phyloP scores from a whole-genome alignment of 2,888 invertebrate genomes.

The Malacosoma neustria region DNA sequence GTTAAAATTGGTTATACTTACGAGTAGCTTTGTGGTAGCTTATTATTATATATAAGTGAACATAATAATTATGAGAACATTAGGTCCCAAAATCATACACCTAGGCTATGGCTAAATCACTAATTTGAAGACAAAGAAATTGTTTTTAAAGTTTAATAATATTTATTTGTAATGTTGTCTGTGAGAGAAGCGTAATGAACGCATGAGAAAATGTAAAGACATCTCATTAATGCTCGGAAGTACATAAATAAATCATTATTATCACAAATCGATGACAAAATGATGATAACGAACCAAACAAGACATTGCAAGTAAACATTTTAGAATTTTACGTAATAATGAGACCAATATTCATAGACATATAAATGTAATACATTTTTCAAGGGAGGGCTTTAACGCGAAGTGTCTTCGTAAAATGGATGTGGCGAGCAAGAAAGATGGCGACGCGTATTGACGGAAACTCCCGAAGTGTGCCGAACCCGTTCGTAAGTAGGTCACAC shows the following conservation, averaged over 20 bases:
- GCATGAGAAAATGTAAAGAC: too few species aligned
- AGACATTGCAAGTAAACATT: slow-evolving; percentile 23
- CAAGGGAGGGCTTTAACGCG: slow-evolving; percentile 4
- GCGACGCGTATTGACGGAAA: slow-evolving; percentile 48
- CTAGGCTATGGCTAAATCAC: too few species aligned
- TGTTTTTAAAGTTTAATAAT: too few species aligned
- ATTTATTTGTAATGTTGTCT: too few species aligned
- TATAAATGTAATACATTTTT: slow-evolving; percentile 1
- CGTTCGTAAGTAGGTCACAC: slow-evolving; percentile 70
- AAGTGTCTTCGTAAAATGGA: slow-evolving; percentile 40
- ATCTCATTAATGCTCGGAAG: neutral
- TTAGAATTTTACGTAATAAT: slow-evolving; percentile 36
- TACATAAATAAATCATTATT: slow-evolving; percentile 21
- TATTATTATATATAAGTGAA: too few species aligned
- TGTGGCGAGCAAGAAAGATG: slow-evolving; percentile 47
- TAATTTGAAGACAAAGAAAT: too few species aligned
- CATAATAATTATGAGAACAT: too few species aligned
- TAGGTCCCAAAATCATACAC: too few species aligned
- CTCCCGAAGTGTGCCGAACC: slow-evolving; percentile 51
- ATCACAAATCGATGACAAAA: slow-evolving; percentile 27
- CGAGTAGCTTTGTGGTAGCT: too few species aligned
- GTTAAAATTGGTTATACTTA: too few species aligned
- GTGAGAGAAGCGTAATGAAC: too few species aligned
- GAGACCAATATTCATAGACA: slow-evolving; percentile 1
- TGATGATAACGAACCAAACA: neutral